phyloP scores from a whole-genome alignment of 2,888 invertebrate species.

The Hymenopus coronatus region DNA sequence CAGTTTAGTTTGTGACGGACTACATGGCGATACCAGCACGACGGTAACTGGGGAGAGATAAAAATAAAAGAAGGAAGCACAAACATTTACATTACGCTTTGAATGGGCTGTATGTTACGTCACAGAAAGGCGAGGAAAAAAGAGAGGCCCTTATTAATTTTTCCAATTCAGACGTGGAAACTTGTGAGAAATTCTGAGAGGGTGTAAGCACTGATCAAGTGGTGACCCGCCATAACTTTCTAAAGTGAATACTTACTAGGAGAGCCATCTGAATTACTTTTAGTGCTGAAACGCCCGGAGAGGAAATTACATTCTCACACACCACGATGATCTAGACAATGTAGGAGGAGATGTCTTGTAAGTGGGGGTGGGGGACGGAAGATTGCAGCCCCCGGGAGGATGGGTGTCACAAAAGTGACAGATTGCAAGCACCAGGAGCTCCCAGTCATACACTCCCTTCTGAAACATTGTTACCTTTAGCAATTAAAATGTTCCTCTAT shows the following conservation, averaged over 20 bases:
- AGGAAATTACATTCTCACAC: background rate
- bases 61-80: too few species aligned
- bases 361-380: background rate
- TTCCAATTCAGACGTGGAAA: too few species aligned
- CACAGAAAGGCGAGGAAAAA: too few species aligned
- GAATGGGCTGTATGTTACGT: too few species aligned
- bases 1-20: too few species aligned
- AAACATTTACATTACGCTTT: too few species aligned
- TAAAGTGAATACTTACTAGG: background rate
- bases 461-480: background rate
- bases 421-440: background rate
- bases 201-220: background rate
- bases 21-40: too few species aligned
- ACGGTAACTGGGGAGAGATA: too few species aligned
- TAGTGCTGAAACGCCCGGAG: background rate
- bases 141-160: too few species aligned
- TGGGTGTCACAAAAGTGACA: background rate
- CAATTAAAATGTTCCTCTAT: background rate
- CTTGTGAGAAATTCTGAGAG: too few species aligned
- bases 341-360: background rate
- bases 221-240: background rate
- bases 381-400: background rate
- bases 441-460: background rate
- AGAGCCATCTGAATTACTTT: background rate
- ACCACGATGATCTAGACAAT: background rate